Percentiles rank a stretch among this genome's conserved stretches.
phyloP scores from a whole-genome alignment of 53 echinoderm and acorn worm genomes.

The Crossaster papposus region DNA sequence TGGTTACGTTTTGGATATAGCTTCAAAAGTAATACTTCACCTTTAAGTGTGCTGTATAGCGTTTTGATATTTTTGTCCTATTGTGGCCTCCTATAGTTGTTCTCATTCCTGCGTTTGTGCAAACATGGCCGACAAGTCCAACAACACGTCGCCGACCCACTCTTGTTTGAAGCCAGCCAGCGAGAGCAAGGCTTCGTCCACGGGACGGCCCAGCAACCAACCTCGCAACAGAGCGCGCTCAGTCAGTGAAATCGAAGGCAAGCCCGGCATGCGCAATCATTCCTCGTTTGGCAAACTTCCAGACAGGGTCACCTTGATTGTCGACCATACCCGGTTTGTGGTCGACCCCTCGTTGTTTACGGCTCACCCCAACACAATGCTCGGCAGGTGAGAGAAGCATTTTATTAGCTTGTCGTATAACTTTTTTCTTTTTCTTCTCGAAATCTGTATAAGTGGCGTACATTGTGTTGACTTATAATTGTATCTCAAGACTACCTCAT shows the following conservation, averaged over 20 bases:
- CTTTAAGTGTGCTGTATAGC: no score
- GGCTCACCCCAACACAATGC: constrained; percentile 97
- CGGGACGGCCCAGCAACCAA: neutral
- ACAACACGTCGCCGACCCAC: constrained; percentile 83
- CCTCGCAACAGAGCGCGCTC: constrained; percentile 53
- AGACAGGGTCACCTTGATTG: constrained; percentile 90
- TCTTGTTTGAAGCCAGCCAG: constrained; percentile 77
- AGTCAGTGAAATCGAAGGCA: constrained; percentile 42
- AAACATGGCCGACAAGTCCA: constrained; percentile 70
- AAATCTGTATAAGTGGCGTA: neutral
- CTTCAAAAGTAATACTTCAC: no score
- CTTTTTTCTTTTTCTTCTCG: neutral
- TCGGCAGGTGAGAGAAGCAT: constrained; percentile 78
- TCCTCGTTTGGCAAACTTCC: constrained; percentile 70
- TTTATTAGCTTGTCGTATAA: neutral
- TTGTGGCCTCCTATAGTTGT: constrained; percentile 23
- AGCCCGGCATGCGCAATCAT: constrained; percentile 67
- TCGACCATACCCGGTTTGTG: constrained; percentile 93
- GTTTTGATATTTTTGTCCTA: neutral
- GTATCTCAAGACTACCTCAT: no score
- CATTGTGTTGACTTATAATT: neutral
- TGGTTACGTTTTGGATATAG: no score
- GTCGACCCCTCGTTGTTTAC: constrained; percentile 91
- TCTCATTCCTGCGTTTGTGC: constrained; percentile 59
- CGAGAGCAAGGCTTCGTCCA: neutral